Base-by-base conservation (phyloP, 2,797 vertebrate genomes). In the Sardinella longiceps region DNA sequence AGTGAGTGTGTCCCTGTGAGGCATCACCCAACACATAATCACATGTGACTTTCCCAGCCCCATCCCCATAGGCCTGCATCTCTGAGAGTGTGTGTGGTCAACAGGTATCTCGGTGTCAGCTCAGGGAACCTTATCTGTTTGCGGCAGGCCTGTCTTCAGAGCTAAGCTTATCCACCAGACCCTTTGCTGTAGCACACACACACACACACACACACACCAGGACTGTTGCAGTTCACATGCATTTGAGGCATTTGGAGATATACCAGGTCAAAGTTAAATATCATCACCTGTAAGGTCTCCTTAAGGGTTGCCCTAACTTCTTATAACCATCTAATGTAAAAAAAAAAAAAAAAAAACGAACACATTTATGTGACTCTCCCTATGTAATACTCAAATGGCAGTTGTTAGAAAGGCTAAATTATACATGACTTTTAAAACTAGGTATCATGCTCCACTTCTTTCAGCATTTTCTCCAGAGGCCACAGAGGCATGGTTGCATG, bases 281-380 rank as follows among this genome's bases (percentile, higher is more conserved):
- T 66, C 28, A 33, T 33, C 5, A 30, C 60, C 28, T 66, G 60
- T 14, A 15, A 66, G 25, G 60, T 30, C n/a, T 30, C 0, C 28
- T 74, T 58, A 23, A 9, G 53, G 53, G 20, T 74, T 74, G 30
- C 37, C 5, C 23, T 39, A 18, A 10, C 66, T 74, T n/a, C 25
- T 30, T 14, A 14, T 33, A 70, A 70, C 63, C 63, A 70, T 14
- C 37, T 33, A 28, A 33, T 37, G 60, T 30, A 25, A 28, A 18
- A 70, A 70, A 60, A 60, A 25, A 60, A 60, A n/a, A n/a, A n/a
- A n/a, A n/a, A n/a, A n/a, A n/a, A n/a, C n/a, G 11, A 58, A 58
- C 58, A 28, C 58, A 63, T 28, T 10, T 15, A 28, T 37, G 1
- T 37, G 6, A 39, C 9, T 39, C 66, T 20, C 10, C 63, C 10